Evolutionary conservation across 2,888 invertebrate species (phyloP).

Genomic region (Cremastinae sp.): DNA sequence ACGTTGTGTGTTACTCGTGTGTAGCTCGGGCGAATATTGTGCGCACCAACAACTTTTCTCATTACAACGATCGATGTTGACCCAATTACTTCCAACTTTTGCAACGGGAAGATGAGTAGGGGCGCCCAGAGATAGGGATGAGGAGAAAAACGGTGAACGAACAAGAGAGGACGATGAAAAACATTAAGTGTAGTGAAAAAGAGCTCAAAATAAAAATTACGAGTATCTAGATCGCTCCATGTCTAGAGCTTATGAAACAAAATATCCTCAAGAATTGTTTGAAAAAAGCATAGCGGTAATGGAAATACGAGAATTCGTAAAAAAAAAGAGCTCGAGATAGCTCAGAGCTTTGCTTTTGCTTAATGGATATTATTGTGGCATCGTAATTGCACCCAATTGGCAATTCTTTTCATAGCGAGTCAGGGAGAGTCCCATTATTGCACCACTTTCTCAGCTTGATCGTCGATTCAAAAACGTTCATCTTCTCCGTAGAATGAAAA

Average conservation of each 20-base stretch:
- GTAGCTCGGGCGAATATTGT: conserved; percentile 49
- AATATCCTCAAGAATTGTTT: conserved; percentile 46
- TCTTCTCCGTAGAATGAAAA: too few relatives aligned
- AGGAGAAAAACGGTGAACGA: not conserved
- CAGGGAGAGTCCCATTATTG: too few relatives aligned
- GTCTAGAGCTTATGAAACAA: conserved; percentile 46
- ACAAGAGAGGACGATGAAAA: conserved; percentile 1
- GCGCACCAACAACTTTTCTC: conserved; percentile 74
- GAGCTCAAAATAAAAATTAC: conserved; percentile 51
- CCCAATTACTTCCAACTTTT: conserved; percentile 75
- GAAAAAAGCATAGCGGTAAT: conserved; percentile 36
- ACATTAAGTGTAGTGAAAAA: conserved; percentile 2
- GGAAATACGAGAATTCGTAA: not conserved
- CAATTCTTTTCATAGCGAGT: too few relatives aligned
- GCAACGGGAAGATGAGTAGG: conserved; percentile 37
- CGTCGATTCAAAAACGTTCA: too few relatives aligned
- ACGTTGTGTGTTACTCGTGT: conserved; percentile 17
- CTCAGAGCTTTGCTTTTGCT: conserved; percentile 13
- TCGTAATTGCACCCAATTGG: too few relatives aligned
- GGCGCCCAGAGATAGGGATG: not conserved
- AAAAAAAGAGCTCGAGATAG: not conserved
- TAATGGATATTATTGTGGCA: too few relatives aligned
- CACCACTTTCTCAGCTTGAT: too few relatives aligned
- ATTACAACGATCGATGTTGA: conserved; percentile 76
- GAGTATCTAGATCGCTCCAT: conserved; percentile 32